Base-by-base conservation (phyloP, 2,113 vertebrate genomes). In the Capricornis sumatraensis region DNA sequence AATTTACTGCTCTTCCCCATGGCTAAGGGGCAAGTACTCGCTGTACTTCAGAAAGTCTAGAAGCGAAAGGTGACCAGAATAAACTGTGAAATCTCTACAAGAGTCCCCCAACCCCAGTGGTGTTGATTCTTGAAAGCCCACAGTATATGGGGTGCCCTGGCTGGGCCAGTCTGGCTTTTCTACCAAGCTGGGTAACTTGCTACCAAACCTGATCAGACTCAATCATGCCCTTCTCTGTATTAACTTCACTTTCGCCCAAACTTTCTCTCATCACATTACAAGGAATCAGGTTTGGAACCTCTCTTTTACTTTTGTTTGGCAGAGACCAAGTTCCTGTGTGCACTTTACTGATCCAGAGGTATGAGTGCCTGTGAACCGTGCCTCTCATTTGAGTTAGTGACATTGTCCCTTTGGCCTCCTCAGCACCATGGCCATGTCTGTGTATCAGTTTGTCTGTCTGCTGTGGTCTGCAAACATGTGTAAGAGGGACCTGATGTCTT, bases 1-100 rank as follows among this genome's bases (percentile, higher is more conserved):
- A 97, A 98, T 97, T 97, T 97, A 95, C 82, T 64, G 60, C 64
- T 97, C 83, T 95, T 96, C 45, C 87, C 74, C 88, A 28, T 28
- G 79, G 86, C 78, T 36, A 91, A 89, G 47, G 55, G 88, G 78
- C 88, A 86, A 89, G 95, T 74, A 50, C 27, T 27, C n/a, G 27
- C 60, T 67, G 21, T 62, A 85, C 43, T 57, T 83, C 40, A 47
- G 43, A 91, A 94, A 76, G 40, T 81, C 89, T 93, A 85, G 52
- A 92, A 94, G 79, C 17, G 30, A 93, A 76, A 97, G 82, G 76
- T 89, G 87, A 53, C 58, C 28, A 74, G 81, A 27, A 81, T 74
- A 93, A 93, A 78, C 81, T 83, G 79, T 6, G 36, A 91, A 52
- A 53, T 60, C 71, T 93, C 90, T 53, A 67, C 67, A 87, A 40